Evolutionary conservation across 2,888 invertebrate species (phyloP).

Genomic region (Eupithecia abbreviata): DNA sequence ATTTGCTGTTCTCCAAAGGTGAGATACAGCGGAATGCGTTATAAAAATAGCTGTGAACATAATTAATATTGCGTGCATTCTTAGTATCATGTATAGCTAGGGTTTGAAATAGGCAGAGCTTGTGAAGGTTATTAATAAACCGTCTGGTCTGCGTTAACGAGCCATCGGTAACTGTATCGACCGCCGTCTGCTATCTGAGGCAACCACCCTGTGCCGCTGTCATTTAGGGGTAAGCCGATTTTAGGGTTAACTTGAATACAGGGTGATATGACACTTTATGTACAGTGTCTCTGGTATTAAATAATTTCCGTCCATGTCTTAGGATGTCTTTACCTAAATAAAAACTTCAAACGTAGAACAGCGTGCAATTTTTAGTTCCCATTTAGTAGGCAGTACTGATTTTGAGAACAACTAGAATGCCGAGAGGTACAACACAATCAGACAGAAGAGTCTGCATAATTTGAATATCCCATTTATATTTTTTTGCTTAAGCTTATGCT

Average conservation of each 20-base stretch:
- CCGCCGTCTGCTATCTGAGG: constrained; percentile 23
- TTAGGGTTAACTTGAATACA: constrained; percentile 10
- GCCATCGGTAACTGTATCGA: constrained; percentile 41
- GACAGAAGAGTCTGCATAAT: neutral
- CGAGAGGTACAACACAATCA: no score
- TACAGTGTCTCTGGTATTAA: neutral
- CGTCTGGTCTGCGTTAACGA: constrained; percentile 44
- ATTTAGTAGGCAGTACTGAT: no score
- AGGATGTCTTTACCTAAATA: neutral
- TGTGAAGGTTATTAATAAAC: constrained; percentile 40
- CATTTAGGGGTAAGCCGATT: constrained; percentile 18
- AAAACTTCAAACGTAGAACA: neutral
- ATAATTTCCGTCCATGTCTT: neutral
- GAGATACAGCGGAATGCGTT: neutral
- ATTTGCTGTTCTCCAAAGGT: neutral
- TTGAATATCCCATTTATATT: neutral
- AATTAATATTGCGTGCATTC: neutral
- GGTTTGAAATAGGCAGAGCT: constrained; percentile 21
- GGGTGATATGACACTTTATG: constrained; percentile 1
- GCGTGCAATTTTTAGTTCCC: neutral
- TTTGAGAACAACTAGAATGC: no score
- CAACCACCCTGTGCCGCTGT: constrained; percentile 15
- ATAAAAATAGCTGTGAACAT: neutral
- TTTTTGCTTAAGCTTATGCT: no score
- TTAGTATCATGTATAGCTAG: constrained; percentile 5